Conservation (phyloP, 2,797 vertebrate genomes). For the Iguana delicatissima region DNA sequence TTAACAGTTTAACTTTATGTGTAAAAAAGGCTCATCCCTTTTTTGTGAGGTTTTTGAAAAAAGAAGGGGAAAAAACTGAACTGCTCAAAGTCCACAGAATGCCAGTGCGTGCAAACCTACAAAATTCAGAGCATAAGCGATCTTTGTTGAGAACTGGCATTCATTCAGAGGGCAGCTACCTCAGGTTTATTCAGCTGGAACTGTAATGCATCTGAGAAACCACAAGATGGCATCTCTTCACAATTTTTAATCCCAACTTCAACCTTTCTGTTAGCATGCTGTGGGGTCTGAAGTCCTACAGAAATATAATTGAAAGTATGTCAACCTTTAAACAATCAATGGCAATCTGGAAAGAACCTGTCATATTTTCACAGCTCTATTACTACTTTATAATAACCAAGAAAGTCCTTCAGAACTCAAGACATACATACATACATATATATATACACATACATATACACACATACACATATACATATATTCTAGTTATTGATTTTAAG, state of each 20-base stretch:
- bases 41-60: background rate
- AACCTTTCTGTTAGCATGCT: background rate
- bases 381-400: background rate
- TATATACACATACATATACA: background rate
- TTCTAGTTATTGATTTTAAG: constrained; percentile 3
- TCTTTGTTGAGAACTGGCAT: constrained; percentile 38
- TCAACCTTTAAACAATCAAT: constrained; percentile 13
- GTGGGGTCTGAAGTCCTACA: background rate
- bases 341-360: background rate
- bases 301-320: constrained; percentile 19
- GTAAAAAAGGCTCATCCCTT: background rate
- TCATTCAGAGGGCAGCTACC: constrained; percentile 38
- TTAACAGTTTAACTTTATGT: background rate
- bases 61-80: background rate
- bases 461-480: background rate
- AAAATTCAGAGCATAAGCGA: constrained; percentile 10
- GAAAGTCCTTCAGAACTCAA: background rate
- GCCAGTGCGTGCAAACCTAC: constrained; percentile 10
- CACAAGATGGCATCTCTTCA: constrained; percentile 64
- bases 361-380: background rate
- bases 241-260: background rate
- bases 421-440: background rate
- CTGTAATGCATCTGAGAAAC: accelerated
- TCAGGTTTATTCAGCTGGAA: background rate
- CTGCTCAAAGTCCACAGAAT: background rate